phyloP scores from a whole-genome alignment of 2,113 vertebrate species.

The Xiphophorus couchianus region DNA sequence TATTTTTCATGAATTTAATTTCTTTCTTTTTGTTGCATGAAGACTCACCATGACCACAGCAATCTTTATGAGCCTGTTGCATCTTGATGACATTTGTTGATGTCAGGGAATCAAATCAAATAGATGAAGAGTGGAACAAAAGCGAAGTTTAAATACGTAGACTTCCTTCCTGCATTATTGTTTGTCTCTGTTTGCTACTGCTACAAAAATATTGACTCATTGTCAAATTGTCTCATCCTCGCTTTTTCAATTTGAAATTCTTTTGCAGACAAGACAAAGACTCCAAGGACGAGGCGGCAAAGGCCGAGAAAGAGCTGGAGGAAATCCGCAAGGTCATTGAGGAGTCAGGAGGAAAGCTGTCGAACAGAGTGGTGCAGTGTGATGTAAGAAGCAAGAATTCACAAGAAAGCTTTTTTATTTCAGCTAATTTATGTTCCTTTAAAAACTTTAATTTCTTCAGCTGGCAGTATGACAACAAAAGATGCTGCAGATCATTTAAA shows the following conservation, averaged over 20 bases:
- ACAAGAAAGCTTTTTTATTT: not conserved
- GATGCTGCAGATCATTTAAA: not conserved
- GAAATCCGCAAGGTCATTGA: conserved; percentile 90
- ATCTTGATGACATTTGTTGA: not conserved
- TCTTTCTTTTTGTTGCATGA: not conserved
- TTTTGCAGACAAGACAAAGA: conserved; percentile 89
- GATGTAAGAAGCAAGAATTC: conserved; percentile 79
- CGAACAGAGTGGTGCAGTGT: conserved; percentile 84
- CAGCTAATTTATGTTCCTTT: not conserved
- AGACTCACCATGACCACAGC: not conserved
- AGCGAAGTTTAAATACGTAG: not conserved
- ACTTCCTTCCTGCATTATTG: not conserved
- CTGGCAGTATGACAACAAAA: not conserved
- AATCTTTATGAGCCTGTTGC: not conserved
- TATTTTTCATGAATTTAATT: conserved; percentile 16
- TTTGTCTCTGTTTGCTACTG: not conserved
- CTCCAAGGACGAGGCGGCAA: conserved; percentile 86
- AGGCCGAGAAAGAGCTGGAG: conserved; percentile 88
- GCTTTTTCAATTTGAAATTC: conserved; percentile 34
- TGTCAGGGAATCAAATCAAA: conserved; percentile 10
- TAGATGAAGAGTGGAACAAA: conserved; percentile 18
- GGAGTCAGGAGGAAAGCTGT: conserved; percentile 92
- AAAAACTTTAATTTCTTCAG: not conserved
- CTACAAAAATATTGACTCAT: conserved; percentile 20
- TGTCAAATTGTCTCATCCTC: conserved; percentile 35